Evolutionary conservation across 2,113 vertebrate genomes (phyloP), one percentile per base, ranked within the genome.

Genomic region (Corythaeola cristata): DNA sequence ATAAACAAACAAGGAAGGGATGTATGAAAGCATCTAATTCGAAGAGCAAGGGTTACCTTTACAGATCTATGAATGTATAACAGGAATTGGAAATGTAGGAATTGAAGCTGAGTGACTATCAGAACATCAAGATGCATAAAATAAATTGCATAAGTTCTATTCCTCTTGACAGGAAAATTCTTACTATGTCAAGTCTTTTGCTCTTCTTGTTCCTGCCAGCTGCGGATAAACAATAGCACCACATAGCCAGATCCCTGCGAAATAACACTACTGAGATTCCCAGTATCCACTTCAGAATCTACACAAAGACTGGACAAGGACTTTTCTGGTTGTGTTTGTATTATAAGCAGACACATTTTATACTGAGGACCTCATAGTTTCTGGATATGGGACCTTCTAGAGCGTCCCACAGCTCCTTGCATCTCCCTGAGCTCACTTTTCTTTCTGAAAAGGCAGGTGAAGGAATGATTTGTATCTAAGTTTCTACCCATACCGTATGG

Each of bases 321-420:
- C 11, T 50, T 28, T 77, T 64, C 21, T 85, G 3, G 35, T n/a
- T 72, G 4, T 62, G 7, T 87, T 86, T 74, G 16, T 60, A 2
- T 21, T 62, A 23, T 13, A 89, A 27, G 35, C 24, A 90, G 53
- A 19, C 7, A 62, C 2, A 52, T 2, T 39, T 63, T 41, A 10
- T 41, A 26, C 18, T 56, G 27, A 66, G 35, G 15, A 44, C 18
- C 6, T 67, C 11, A 50, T 18, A 47, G 6, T 35, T 84, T 85
- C n/a, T 37, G n/a, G 6, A 67, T 10, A 9, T 77, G 26, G 8
- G 30, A 60, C 11, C 7, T 82, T 74, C 44, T 35, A 66, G n/a
- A 84, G 6, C 0, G 0, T 55, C 15, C 15, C 35, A 75, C 0
- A 7, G 10, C 7, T 39, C 12, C 39, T 52, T 69, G 21, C 3